Percentiles rank a stretch among this genome's conserved stretches.
Evolutionary conservation across 1,140 invertebrate genomes (phyloP).

Genomic region (Ooceraea biroi): DNA sequence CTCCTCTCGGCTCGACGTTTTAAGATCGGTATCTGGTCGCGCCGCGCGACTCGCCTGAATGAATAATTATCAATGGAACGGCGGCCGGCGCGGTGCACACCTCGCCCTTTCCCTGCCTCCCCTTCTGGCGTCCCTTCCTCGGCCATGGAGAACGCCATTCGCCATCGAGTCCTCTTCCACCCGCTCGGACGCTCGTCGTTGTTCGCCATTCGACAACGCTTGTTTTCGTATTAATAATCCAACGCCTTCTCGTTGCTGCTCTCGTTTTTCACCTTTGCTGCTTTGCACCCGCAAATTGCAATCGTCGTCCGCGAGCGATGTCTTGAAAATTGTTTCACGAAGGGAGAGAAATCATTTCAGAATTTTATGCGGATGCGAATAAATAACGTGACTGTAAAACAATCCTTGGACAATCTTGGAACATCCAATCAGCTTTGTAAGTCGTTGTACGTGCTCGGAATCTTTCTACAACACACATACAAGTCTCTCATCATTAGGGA

Average conservation of each 20-base stretch:
- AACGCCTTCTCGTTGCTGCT: neutral
- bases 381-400: no score
- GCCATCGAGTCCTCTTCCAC: conserved; percentile 9
- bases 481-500: no score
- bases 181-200: neutral
- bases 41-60: conserved; percentile 72
- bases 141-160: neutral
- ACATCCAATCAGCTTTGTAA: no score
- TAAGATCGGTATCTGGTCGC: conserved; percentile 74
- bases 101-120: conserved; percentile 28
- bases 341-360: no score
- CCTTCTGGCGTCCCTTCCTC: no score
- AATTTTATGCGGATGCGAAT: no score
- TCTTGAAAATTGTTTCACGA: no score
- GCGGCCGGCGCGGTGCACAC: conserved; percentile 26
- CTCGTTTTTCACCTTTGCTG: neutral
- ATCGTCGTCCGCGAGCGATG: no score
- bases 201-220: neutral
- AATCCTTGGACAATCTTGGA: no score
- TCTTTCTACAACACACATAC: no score
- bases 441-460: no score
- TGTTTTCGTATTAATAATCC: conserved; percentile 14
- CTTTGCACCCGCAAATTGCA: no score
- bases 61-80: conserved; percentile 75
- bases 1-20: conserved; percentile 71